These are phyloP conservation scores for Drosophila suboccidentalis DNA, from an alignment of 2,888 invertebrate genomes.

Conservation along the genomic window DNA sequence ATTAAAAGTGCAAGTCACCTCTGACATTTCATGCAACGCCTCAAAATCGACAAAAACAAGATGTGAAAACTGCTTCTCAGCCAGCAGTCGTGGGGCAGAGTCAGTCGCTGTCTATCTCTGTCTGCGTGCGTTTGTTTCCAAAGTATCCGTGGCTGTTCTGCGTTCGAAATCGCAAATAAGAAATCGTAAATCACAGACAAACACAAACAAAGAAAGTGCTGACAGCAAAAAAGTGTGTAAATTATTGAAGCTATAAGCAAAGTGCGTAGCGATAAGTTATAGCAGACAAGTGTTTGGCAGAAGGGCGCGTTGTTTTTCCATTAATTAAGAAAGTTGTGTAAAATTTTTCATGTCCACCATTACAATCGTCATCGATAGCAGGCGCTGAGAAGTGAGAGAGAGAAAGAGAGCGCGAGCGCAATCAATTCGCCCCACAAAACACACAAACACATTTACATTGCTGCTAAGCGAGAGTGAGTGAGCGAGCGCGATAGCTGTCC, in stretches of 20 bases:
- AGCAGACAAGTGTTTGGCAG: constrained; percentile 33
- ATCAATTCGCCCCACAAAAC: constrained; percentile 56
- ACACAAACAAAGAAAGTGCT: constrained; percentile 51
- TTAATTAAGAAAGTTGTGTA: constrained; percentile 82
- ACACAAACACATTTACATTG: constrained; percentile 18
- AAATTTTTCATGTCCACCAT: constrained; percentile 78
- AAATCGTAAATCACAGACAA: constrained; percentile 57
- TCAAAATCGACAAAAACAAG: constrained; percentile 67
- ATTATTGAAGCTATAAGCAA: constrained; percentile 31
- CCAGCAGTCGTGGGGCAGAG: constrained; percentile 39
- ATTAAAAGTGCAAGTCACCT: constrained; percentile 46
- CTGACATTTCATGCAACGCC: constrained; percentile 32
- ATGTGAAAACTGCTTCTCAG: constrained; percentile 28
- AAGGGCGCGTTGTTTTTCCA: constrained; percentile 49
- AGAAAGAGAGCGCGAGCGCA: constrained; percentile 56
- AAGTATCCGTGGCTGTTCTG: constrained; percentile 57
- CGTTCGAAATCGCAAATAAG: constrained; percentile 63
- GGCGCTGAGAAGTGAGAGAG: constrained; percentile 34
- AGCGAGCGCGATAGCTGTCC: constrained; percentile 61
- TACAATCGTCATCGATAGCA: constrained; percentile 72
- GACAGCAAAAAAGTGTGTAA: constrained; percentile 48
- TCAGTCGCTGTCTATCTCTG: constrained; percentile 75
- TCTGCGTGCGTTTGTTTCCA: constrained; percentile 74
- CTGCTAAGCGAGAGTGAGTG: constrained; percentile 37
- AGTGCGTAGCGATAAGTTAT: constrained; percentile 55